Base-by-base conservation (phyloP, 2,113 vertebrate species). In the Thunnus maccoyii region DNA sequence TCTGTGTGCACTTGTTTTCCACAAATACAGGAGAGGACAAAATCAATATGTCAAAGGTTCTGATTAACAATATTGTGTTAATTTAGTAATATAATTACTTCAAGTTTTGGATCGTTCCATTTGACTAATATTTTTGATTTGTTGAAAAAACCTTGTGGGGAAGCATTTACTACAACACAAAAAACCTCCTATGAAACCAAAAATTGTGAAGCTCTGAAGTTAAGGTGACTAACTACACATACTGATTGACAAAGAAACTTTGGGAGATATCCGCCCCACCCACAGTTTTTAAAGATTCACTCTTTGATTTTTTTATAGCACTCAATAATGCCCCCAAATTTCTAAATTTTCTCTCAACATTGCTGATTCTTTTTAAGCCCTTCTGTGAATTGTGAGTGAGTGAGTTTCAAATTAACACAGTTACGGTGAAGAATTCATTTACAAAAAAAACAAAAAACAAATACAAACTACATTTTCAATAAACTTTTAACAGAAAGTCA, bases 231-330 rank as follows among this genome's bases (percentile, higher is more conserved):
- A 27, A 64, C 51, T 44, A 1, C 13, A 51, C 5, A 57, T 18
- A 63, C 6, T 15, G 41, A 47, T 46, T 15, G 15, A 11, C 8
- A 64, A 51, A 50, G 30, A 25, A 46, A 72, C 36, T 36, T 22
- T 52, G 4, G 13, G n/a, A 72, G 41, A 63, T 22, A 22, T 22
- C 22, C 27, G 30, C 44, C 41, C 18, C 47, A 14, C 62, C 68
- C 54, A 66, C 67, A 36, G 11, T 25, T 48, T 82, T 32, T 22
- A 72, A 66, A 67, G 12, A 67, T 4, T 60, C 11, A 52, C 32
- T 10, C 6, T 12, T 2, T 2, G 27, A 3, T 47, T 50, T 46
- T 46, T 60, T 68, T 27, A 36, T 0, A 51, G 41, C 41, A 20
- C 36, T 62, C 22, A 22, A 13, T 13, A 44, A 30, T 47, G 73